Evolutionary conservation across 2,797 vertebrate genomes (phyloP), one percentile per base, ranked within the genome.

Genomic region (Pseudomugil gertrudae): DNA sequence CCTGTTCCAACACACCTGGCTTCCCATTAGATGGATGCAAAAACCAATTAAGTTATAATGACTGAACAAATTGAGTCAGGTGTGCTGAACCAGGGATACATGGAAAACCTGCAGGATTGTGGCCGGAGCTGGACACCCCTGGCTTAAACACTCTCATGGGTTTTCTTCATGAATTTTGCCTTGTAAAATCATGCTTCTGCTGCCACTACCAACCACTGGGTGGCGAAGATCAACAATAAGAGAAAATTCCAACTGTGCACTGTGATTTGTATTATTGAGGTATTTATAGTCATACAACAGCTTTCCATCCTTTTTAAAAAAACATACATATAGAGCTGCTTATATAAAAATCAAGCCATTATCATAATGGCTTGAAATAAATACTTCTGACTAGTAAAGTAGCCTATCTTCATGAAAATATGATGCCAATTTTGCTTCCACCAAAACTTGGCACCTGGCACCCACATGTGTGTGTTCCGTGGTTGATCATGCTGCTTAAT

Each of bases 141-240:
- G n/a, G 29, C 29, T 29, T 29, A 29, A 29, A 29, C 29, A 29
- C 21, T 27, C 32, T 27, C 1, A 0, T 29, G 13, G 26, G 11
- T 74, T 51, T 50, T n/a, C 14, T 40, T 13, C 5, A 35, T 57
- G 33, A 61, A 63, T 57, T 45, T 54, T 11, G 3, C 8, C 13
- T 27, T 65, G 74, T 58, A 50, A 60, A 66, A 66, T 63, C 17
- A 45, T 24, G 23, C 56, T 65, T 57, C 26, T 23, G 45, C 15
- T 67, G 10, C 8, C 56, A n/a, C 0, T 29, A 33, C 26, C 1
- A 24, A 35, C 81, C 85, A 78, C 81, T 61, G 0, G 81, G 50
- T 80, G 89, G 81, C 72, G 27, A 63, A 79, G 36, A 61, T 72
- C 67, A 59, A 24, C 47, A 52, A 29, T 10, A 51, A 54, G 45